These are phyloP conservation scores for Calyptommatus sinebrachiatus DNA, from an alignment of 2,113 vertebrate species.

Conservation along the genomic window DNA sequence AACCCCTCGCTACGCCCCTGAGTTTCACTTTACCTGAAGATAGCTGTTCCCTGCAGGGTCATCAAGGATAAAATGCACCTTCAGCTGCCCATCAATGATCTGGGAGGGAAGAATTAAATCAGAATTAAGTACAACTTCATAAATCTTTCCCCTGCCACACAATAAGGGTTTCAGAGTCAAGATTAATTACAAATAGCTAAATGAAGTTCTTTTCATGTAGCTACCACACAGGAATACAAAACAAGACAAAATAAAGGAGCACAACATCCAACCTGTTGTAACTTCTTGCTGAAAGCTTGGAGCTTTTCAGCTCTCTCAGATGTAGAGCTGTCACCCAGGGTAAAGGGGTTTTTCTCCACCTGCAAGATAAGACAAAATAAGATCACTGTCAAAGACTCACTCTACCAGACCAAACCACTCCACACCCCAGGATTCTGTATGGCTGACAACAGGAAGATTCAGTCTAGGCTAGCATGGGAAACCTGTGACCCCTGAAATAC, in stretches of 20 bases:
- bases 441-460: not conserved
- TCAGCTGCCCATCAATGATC: slow-evolving; percentile 73
- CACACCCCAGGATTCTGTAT: not conserved
- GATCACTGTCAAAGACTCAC: not conserved
- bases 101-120: slow-evolving; percentile 4
- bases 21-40: slow-evolving; percentile 73
- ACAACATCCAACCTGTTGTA: slow-evolving; percentile 73
- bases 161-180: not conserved
- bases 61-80: slow-evolving; percentile 81
- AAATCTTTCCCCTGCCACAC: not conserved
- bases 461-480: too few species aligned
- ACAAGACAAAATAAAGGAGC: fast-evolving
- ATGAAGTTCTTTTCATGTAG: not conserved
- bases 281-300: slow-evolving; percentile 76
- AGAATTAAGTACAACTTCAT: not conserved
- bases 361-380: slow-evolving; percentile 25
- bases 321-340: slow-evolving; percentile 81
- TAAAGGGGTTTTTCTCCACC: slow-evolving; percentile 90
- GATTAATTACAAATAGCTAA: not conserved
- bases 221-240: not conserved
- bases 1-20: too few species aligned
- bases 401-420: too few species aligned
- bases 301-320: slow-evolving; percentile 72
- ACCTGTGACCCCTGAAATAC: too few species aligned
- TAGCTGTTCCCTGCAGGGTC: slow-evolving; percentile 96